Percentiles rank a stretch among this genome's conserved stretches.
These are phyloP conservation scores for Apodemus sylvaticus DNA, from an alignment of 2,113 vertebrate species.

Conservation along the genomic window DNA sequence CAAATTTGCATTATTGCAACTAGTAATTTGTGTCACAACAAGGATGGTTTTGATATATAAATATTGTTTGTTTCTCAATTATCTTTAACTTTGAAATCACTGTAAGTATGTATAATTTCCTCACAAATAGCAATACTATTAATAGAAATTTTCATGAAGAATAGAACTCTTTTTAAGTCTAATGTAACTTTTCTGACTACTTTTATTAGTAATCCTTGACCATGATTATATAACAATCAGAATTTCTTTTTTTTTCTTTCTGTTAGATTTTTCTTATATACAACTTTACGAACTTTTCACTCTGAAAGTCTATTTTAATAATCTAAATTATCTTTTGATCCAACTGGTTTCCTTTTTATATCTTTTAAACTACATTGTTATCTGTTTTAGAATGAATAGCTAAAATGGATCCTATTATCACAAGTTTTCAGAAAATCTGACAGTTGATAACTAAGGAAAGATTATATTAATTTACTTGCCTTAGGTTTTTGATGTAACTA, in stretches of 20 bases:
- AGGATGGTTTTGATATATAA: neutral
- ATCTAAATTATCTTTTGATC: constrained; percentile 70
- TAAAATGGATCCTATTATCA: constrained; percentile 76
- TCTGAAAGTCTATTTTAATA: constrained; percentile 67
- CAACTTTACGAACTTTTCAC: constrained; percentile 47
- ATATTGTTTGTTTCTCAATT: neutral
- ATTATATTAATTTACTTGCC: constrained; percentile 80
- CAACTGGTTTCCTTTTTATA: constrained; percentile 36
- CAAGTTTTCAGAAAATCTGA: constrained; percentile 68
- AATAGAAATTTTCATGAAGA: neutral
- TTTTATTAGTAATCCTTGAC: constrained; percentile 47
- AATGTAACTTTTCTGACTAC: constrained; percentile 8
- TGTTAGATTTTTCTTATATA: neutral
- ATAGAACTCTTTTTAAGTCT: neutral
- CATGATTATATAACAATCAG: neutral
- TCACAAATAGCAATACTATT: neutral
- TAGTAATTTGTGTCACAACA: neutral
- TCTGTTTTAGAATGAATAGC: constrained; percentile 73
- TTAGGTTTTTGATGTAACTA: constrained; percentile 73
- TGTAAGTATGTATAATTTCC: neutral
- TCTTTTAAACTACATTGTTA: constrained; percentile 69
- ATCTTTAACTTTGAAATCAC: neutral
- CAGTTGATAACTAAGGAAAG: constrained; percentile 73
- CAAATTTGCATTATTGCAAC: neutral
- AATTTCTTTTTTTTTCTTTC: neutral